phyloP scores from a whole-genome alignment of 2,888 invertebrate genomes.

The Eupithecia dodoneata region DNA sequence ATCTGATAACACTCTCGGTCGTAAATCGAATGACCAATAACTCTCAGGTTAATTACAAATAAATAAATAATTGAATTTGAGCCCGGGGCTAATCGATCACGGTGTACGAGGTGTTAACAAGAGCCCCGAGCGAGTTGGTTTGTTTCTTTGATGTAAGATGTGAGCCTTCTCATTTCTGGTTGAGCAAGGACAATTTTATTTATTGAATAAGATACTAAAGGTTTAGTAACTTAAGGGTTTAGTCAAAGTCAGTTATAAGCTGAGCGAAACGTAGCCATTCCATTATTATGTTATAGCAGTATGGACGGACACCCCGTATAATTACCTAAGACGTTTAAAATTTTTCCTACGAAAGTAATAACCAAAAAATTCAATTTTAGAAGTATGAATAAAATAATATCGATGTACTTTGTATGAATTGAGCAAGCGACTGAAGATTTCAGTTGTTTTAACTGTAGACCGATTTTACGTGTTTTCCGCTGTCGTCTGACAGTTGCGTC shows the following conservation, averaged over 20 bases:
- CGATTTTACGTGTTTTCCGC: background rate
- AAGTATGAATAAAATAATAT: background rate
- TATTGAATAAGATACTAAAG: background rate
- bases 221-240: background rate
- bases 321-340: too few relatives aligned
- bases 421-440: background rate
- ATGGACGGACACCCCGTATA: too few relatives aligned
- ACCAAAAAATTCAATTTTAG: too few relatives aligned
- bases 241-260: background rate
- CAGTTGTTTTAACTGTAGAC: background rate
- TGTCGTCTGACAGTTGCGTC: constrained; percentile 20
- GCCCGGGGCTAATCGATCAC: constrained; percentile 82
- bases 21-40: constrained; percentile 78
- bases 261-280: too few relatives aligned
- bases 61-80: constrained; percentile 85
- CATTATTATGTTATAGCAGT: too few relatives aligned
- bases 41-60: constrained; percentile 84
- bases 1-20: constrained; percentile 72
- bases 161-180: background rate
- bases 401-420: background rate
- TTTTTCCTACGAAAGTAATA: too few relatives aligned
- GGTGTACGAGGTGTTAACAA: constrained; percentile 79
- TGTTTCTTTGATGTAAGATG: constrained; percentile 10
- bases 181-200: background rate
- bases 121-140: constrained; percentile 53